phyloP scores from a whole-genome alignment of 1,140 invertebrate species.

The Hydropsyche tenuis region DNA sequence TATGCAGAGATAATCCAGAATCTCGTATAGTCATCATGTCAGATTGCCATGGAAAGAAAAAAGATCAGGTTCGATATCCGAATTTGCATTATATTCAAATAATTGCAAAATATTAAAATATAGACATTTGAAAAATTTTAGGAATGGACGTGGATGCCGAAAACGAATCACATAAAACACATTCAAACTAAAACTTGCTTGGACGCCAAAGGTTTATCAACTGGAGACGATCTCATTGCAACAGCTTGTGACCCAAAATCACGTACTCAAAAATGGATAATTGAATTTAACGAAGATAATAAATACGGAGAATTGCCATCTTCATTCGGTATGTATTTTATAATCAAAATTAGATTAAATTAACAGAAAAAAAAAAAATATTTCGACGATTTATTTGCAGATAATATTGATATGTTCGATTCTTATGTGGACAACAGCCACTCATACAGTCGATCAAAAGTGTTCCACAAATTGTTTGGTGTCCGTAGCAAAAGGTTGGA shows the following conservation, averaged over 20 bases:
- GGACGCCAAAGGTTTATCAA: slow-evolving; percentile 35
- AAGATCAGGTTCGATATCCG: slow-evolving; percentile 63
- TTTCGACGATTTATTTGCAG: not conserved
- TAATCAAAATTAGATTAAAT: too few species aligned
- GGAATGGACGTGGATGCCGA: slow-evolving; percentile 41
- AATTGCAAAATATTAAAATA: not conserved
- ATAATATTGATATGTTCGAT: slow-evolving; percentile 3
- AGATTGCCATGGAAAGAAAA: slow-evolving; percentile 62
- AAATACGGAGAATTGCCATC: slow-evolving; percentile 35
- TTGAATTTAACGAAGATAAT: slow-evolving; percentile 43
- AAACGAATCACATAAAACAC: slow-evolving; percentile 39
- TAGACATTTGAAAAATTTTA: not conserved
- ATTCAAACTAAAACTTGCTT: slow-evolving; percentile 38
- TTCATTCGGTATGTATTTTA: slow-evolving; percentile 15
- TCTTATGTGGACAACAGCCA: not conserved
- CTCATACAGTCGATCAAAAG: not conserved
- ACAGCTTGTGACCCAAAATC: slow-evolving; percentile 28
- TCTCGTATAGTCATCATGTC: slow-evolving; percentile 61
- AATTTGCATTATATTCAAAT: not conserved
- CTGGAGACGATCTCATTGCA: slow-evolving; percentile 39
- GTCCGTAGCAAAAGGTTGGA: not conserved
- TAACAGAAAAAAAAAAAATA: too few species aligned
- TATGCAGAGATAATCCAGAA: slow-evolving; percentile 51
- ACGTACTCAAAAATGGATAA: slow-evolving; percentile 34
- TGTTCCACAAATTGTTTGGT: slow-evolving; percentile 10